Percentiles rank a stretch among this genome's conserved stretches.
Conservation (phyloP, 2,113 vertebrate species). For the Vulpes ferrilata region DNA sequence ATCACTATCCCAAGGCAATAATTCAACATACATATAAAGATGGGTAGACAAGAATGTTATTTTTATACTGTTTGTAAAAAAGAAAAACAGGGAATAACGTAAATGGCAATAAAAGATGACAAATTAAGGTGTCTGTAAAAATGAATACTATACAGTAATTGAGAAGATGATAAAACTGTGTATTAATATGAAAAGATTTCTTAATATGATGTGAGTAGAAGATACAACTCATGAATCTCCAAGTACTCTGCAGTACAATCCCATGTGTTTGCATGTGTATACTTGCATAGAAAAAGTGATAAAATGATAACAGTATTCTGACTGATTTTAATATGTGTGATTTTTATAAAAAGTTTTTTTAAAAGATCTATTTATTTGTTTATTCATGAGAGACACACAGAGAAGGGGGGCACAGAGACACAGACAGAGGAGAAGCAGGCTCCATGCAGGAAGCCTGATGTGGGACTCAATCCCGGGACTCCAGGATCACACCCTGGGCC, state of each 20-base stretch:
- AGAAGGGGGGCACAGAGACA: too few relatives aligned
- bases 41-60: conserved; percentile 35
- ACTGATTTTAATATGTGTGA: not conserved
- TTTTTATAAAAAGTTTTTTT: not conserved
- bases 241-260: not conserved
- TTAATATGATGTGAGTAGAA: conserved; percentile 7
- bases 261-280: not conserved
- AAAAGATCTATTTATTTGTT: not conserved
- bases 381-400: not conserved
- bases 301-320: not conserved
- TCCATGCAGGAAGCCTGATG: too few relatives aligned
- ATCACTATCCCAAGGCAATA: conserved; percentile 29
- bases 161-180: not conserved
- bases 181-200: conserved; percentile 1
- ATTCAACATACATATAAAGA: conserved; percentile 11
- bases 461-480: too few relatives aligned
- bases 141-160: not conserved
- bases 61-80: conserved; percentile 51
- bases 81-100: not conserved
- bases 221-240: not conserved
- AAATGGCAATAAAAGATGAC: not conserved
- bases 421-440: too few relatives aligned
- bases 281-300: conserved; percentile 28
- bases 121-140: conserved; percentile 15
- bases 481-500: too few relatives aligned